phyloP scores from a whole-genome alignment of 2,113 vertebrate genomes.

The Cervus canadensis region DNA sequence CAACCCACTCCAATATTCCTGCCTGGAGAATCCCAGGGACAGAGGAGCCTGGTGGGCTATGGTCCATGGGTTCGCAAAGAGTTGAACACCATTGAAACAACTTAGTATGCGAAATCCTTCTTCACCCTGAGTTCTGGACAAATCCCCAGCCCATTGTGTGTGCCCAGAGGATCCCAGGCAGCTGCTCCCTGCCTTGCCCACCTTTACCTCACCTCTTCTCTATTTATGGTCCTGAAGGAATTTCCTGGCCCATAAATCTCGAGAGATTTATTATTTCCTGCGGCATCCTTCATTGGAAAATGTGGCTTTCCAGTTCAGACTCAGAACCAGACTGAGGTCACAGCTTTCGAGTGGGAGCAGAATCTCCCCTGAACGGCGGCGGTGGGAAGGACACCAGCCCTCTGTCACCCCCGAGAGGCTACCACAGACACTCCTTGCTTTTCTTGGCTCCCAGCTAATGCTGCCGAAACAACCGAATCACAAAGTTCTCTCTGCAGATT shows the following conservation, averaged over 20 bases:
- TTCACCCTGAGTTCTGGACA: neutral
- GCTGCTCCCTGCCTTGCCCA: neutral
- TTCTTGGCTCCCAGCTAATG: neutral
- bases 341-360: neutral
- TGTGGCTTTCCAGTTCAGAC: neutral
- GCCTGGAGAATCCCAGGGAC: neutral
- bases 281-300: neutral
- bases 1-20: neutral
- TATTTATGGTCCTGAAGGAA: slow-evolving; percentile 28
- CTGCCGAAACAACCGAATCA: neutral
- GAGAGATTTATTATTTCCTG: slow-evolving; percentile 50
- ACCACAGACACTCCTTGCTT: neutral
- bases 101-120: neutral
- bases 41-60: neutral
- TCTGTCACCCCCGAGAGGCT: neutral
- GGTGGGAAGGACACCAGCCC: neutral
- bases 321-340: neutral
- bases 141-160: accelerated
- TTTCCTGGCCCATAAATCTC: slow-evolving; percentile 38
- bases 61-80: neutral
- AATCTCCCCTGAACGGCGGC: neutral
- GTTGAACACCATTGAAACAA: neutral
- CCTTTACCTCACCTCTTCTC: neutral
- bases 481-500: neutral
- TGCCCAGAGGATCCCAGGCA: neutral